A percentile compares a stretch with the other conserved stretches of the same genome.
These are phyloP conservation scores for Hemicentrotus pulcherrimus DNA, from an alignment of 35 echinoderm and acorn worm species.

Conservation along the genomic window DNA sequence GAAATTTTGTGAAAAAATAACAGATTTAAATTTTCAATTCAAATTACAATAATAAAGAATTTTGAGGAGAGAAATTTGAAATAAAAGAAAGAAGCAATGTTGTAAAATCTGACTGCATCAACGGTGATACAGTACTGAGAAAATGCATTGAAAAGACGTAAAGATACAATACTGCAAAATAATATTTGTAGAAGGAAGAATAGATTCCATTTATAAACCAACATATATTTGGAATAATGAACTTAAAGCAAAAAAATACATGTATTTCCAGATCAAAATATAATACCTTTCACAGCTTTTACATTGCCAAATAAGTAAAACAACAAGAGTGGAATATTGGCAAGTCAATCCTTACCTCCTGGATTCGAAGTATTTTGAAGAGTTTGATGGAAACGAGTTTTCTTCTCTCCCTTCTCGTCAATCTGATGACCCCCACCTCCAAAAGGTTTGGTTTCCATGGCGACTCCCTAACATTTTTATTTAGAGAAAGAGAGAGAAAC, in stretches of 20 bases:
- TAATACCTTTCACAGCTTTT: neutral
- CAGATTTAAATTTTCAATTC: neutral
- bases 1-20: neutral
- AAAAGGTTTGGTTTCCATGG: slow-evolving; percentile 76
- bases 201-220: neutral
- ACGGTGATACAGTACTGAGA: neutral
- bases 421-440: slow-evolving; percentile 82
- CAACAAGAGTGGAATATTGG: neutral
- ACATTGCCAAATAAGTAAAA: neutral
- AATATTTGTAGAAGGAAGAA: neutral
- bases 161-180: neutral
- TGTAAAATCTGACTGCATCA: neutral
- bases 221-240: neutral
- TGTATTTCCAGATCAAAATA: neutral
- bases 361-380: slow-evolving; percentile 71
- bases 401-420: slow-evolving; percentile 77
- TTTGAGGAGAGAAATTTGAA: neutral
- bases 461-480: slow-evolving; percentile 57
- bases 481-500: neutral
- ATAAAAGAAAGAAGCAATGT: neutral
- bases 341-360: slow-evolving; percentile 64
- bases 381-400: slow-evolving; percentile 74
- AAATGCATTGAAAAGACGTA: neutral
- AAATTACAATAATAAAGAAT: neutral
- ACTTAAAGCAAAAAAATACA: neutral